Base-by-base conservation (phyloP, 2,797 vertebrate species). In the Malacoctenus gilli region DNA sequence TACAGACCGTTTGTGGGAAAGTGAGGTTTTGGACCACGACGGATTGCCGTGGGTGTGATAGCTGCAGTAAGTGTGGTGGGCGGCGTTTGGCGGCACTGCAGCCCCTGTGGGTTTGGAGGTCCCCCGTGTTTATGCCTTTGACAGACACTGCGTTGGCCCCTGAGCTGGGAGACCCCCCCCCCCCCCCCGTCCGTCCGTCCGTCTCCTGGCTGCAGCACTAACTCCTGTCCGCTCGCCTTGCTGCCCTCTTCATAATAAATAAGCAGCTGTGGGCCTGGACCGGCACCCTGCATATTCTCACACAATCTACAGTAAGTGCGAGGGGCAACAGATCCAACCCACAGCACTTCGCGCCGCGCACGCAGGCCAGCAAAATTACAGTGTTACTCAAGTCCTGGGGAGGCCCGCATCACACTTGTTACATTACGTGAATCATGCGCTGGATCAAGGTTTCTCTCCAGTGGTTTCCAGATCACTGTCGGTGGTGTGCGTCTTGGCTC, bases 161-260 rank as follows among this genome's bases (percentile, higher is more conserved):
- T 2, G 47, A 49, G 59, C 69, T 69, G 58, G 72, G 75, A 11
- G 51, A 55, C 56, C 30, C 25, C 2, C 25, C 25, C 25, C 25
- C 25, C 25, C 25, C 25, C 23, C 23, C 23, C 23, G 4, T 8
- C 23, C 23, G 4, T 8, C 23, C 23, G 4, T 8, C 4, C 4
- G 4, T 8, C 32, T 73, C 61, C 75, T 80, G 80, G 64, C 83
- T 68, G 55, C 69, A 60, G 59, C 41, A 55, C 72, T 48, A 8
- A 34, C 77, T 84, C 61, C 73, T 61, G 78, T 73, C 79, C 70
- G 46, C 66, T 78, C 54, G 66, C 79, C 51, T 61, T 47, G 71
- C 70, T 47, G 71, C 70, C 77, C 73, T 79, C 70, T 87, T 73
- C 80, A 78, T 83, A 70, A 78, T 85, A 90, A 90, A 90, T 85